These are phyloP conservation scores for Patiria miniata DNA, from an alignment of 35 echinoderm and acorn worm genomes.

Conservation along the genomic window DNA sequence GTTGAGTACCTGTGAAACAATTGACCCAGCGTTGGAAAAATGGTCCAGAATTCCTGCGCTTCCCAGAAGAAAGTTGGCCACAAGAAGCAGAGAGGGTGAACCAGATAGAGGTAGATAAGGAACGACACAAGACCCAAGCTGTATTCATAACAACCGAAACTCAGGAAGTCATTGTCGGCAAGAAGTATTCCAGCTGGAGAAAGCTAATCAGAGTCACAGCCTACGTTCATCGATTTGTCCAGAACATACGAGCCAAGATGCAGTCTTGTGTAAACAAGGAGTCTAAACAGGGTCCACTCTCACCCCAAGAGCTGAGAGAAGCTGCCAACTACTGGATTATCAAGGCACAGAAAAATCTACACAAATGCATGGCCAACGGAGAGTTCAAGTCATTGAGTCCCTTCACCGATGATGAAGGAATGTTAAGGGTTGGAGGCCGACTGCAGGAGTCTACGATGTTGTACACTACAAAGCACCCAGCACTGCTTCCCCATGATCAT, in stretches of 20 bases:
- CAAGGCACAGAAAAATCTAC: conserved; percentile 44
- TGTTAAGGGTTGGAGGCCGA: too few species aligned
- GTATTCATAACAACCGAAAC: conserved; percentile 22
- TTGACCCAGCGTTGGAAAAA: conserved; percentile 43
- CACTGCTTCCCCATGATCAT: too few species aligned
- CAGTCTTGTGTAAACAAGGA: not conserved
- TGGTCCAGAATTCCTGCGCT: conserved; percentile 58
- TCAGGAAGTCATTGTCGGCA: conserved; percentile 24
- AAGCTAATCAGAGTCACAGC: conserved; percentile 58
- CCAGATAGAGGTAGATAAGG: conserved; percentile 35
- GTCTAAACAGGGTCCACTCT: conserved; percentile 36
- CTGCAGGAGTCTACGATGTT: too few species aligned
- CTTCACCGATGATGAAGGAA: not conserved
- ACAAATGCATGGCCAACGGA: conserved; percentile 14
- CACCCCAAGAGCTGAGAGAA: conserved; percentile 3
- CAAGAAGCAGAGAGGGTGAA: conserved; percentile 4
- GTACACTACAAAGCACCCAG: too few species aligned
- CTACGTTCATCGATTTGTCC: conserved; percentile 54
- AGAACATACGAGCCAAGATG: conserved; percentile 22
- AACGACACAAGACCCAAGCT: conserved; percentile 46
- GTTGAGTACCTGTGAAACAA: conserved; percentile 46
- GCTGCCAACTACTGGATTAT: conserved; percentile 44
- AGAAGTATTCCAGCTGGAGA: conserved; percentile 58
- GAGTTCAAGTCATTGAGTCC: conserved; percentile 47
- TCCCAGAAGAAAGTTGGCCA: conserved; percentile 61